Base-by-base conservation (phyloP, 2,113 vertebrate genomes). In the Nettapus auritus region DNA sequence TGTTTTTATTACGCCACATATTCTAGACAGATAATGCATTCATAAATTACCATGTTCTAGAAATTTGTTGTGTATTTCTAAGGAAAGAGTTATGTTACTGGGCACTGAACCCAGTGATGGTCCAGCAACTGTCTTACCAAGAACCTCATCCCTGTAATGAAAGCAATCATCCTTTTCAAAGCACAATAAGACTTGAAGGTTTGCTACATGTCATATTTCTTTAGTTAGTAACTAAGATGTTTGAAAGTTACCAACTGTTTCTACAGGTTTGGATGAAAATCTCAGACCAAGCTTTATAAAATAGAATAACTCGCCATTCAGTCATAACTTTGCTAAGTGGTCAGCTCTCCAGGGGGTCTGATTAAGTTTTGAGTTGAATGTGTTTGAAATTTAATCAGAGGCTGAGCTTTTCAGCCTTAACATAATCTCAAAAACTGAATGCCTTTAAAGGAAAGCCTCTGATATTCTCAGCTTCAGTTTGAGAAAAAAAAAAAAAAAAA, bases 1-100 rank as follows among this genome's bases (percentile, higher is more conserved):
- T 86, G 26, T 36, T 96, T 92, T 94, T 88, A 83, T 96, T 93
- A 82, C 19, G 60, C 28, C n/a, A 89, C 52, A 38, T 11, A 67
- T 87, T 89, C 78, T 76, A 85, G 64, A 81, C 66, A 91, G 92
- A 90, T 20, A 55, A 23, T 44, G 21, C 52, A 42, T 84, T 94
- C 84, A 94, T 85, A 92, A 93, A 96, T 93, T 31, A 73, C 34
- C 55, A 6, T 77, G 13, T 85, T 96, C 94, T 82, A 40, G 85
- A 90, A 91, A 90, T 21, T 22, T 11, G 20, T 22, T 48, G 21
- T 10, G 20, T 22, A 22, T 48, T 48, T 48, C 46, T 48, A 48
- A 48, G 46, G 46, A 48, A 48, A 46, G 34, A 56, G 33, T 38
- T 31, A 64, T 1, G 0, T 10, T 40, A 55, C 28, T 23, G 25